These are phyloP conservation scores for Pygoscelis adeliae DNA, from an alignment of 2,113 vertebrate genomes.

Conservation along the genomic window DNA sequence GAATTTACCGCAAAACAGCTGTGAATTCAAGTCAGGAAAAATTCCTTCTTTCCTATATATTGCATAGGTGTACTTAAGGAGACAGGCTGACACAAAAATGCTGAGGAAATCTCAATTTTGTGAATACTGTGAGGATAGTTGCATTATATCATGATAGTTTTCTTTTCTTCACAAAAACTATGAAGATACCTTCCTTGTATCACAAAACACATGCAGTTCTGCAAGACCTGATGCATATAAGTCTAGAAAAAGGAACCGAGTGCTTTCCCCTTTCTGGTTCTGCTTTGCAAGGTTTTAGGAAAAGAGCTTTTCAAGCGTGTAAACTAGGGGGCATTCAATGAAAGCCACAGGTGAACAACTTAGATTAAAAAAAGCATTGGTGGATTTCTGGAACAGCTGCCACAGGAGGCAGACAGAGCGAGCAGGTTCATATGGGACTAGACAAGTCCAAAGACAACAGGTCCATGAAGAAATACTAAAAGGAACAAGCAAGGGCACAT, in stretches of 20 bases:
- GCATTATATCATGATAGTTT: neutral
- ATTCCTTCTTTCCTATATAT: neutral
- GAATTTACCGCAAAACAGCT: slow-evolving; percentile 48
- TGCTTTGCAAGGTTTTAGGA: neutral
- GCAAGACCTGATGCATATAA: neutral
- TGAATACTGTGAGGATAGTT: neutral
- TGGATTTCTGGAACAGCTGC: neutral
- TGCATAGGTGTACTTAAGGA: neutral
- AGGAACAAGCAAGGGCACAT: neutral
- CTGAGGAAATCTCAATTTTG: neutral
- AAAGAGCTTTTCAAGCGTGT: neutral
- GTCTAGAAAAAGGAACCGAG: neutral
- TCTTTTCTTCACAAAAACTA: neutral
- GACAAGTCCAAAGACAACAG: neutral
- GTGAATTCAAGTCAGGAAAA: slow-evolving; percentile 17
- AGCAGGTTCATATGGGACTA: neutral
- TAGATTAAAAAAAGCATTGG: neutral
- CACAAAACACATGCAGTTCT: neutral
- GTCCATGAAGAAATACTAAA: neutral
- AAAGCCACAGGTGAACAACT: neutral
- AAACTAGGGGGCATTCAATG: neutral
- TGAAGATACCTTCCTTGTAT: neutral
- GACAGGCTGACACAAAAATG: neutral
- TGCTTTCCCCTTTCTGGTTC: neutral
- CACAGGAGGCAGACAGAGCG: neutral